Conservation (phyloP, 2,113 vertebrate species). For the Calyptomena viridis region DNA sequence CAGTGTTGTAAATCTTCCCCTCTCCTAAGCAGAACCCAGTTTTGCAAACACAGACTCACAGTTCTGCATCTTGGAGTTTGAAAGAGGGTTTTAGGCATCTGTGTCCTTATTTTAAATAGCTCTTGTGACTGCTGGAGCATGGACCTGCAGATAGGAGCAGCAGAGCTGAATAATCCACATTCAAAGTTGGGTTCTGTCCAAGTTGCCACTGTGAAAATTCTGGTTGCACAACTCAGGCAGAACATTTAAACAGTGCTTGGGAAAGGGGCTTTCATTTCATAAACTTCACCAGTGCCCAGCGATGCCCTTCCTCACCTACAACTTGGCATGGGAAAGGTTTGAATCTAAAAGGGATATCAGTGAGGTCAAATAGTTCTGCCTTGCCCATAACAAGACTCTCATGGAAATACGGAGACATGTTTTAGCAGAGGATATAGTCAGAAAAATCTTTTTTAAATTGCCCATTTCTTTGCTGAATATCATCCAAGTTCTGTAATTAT, state of each 20-base stretch:
- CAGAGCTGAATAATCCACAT: slow-evolving; percentile 64
- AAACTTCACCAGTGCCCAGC: not conserved
- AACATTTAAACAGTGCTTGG: not conserved
- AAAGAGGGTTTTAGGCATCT: slow-evolving; percentile 47
- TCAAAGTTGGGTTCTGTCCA: slow-evolving; percentile 40
- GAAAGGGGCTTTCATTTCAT: not conserved
- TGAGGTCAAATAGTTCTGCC: not conserved
- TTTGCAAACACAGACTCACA: not conserved
- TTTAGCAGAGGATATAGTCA: not conserved
- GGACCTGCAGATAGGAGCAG: slow-evolving; percentile 35
- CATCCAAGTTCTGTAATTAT: not conserved
- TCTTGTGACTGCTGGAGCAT: slow-evolving; percentile 56
- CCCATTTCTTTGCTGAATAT: not conserved
- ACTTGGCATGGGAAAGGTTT: not conserved
- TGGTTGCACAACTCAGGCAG: slow-evolving; percentile 21
- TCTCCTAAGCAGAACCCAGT: not conserved
- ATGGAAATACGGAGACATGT: not conserved
- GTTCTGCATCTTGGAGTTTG: slow-evolving; percentile 43
- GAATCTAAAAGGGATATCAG: not conserved
- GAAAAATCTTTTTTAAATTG: not conserved
- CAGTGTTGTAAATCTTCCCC: not conserved
- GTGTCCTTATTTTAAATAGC: slow-evolving; percentile 53
- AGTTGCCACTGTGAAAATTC: slow-evolving; percentile 41
- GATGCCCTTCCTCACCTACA: not conserved
- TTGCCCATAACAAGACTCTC: not conserved